Evolutionary conservation across 2,113 vertebrate genomes (phyloP).

Genomic region (Ramphastos sulfuratus): DNA sequence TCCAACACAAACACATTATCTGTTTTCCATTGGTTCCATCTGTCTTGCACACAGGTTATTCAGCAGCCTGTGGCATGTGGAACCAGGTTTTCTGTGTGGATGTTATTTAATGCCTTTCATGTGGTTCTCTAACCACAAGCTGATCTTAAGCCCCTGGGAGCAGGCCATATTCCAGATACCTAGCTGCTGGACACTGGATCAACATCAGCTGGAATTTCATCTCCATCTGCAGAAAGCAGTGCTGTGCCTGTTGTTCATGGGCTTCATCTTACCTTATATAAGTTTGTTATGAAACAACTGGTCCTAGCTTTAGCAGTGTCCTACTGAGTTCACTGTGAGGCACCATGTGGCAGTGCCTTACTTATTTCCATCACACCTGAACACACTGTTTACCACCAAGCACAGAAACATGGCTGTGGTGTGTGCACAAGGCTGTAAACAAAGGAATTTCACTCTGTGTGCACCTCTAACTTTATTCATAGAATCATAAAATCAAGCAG

Average conservation of each 20-base stretch:
- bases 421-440: fast-evolving
- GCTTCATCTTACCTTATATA: not conserved
- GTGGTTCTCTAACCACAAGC: constrained; percentile 5
- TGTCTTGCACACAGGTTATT: not conserved
- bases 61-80: not conserved
- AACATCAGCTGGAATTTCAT: not conserved
- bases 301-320: not conserved
- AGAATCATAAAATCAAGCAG: no score
- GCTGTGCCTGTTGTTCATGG: not conserved
- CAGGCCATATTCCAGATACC: not conserved
- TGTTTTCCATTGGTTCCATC: not conserved
- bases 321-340: not conserved
- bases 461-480: not conserved
- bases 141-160: not conserved
- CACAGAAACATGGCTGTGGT: not conserved
- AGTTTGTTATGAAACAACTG: not conserved
- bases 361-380: not conserved
- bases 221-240: not conserved
- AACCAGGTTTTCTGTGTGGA: not conserved
- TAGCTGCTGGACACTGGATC: not conserved
- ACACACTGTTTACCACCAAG: fast-evolving
- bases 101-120: not conserved
- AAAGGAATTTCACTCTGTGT: not conserved
- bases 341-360: not conserved
- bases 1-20: not conserved